A percentile compares a stretch with the other conserved stretches of the same genome.
Conservation (phyloP, 64 coral and sea anemone genomes). For the Dendrophyllia cribrosa region DNA sequence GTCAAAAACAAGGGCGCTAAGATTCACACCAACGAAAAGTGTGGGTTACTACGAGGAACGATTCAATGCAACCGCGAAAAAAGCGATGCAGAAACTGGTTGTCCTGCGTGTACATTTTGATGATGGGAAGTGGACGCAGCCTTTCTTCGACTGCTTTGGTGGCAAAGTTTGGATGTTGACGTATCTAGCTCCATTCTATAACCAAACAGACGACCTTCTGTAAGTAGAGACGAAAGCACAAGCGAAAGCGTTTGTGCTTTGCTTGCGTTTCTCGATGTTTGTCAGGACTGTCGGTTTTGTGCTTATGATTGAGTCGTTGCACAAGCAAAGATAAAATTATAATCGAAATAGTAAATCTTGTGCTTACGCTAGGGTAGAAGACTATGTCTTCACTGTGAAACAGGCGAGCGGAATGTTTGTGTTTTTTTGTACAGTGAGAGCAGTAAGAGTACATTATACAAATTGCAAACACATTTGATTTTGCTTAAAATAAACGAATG, state of each 20-base stretch:
- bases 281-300: background rate
- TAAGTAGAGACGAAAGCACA: constrained; percentile 59
- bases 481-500: no score
- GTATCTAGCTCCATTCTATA: constrained; percentile 90
- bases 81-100: constrained; percentile 1
- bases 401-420: no score
- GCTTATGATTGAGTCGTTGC: no score
- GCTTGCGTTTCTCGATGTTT: background rate
- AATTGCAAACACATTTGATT: no score
- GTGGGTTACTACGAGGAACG: constrained; percentile 42
- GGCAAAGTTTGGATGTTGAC: constrained; percentile 98
- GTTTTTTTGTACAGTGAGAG: no score
- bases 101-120: constrained; percentile 46
- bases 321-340: no score
- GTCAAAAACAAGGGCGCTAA: constrained; percentile 44
- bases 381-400: no score
- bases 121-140: constrained; percentile 79
- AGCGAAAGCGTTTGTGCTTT: no score
- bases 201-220: constrained; percentile 82
- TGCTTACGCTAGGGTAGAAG: no score
- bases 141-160: constrained; percentile 94
- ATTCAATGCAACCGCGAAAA: constrained; percentile 32
- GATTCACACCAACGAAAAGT: background rate
- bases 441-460: no score
- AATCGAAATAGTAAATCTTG: no score